Conservation (phyloP, 2,797 vertebrate species). For the Acipenser transmontanus region DNA sequence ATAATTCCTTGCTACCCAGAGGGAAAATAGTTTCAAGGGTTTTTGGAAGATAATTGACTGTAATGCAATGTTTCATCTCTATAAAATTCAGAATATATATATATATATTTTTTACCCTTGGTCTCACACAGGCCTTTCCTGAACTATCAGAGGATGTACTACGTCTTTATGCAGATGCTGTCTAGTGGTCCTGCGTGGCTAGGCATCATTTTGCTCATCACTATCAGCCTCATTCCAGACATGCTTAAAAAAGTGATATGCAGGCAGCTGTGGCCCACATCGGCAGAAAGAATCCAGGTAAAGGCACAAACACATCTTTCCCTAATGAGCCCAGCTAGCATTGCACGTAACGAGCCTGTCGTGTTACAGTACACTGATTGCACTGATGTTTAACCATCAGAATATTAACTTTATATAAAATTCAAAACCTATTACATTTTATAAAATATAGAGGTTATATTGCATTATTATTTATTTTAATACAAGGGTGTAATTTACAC, state of each 20-base stretch:
- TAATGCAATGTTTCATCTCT: too few relatives aligned
- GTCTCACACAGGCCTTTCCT: conserved; percentile 81
- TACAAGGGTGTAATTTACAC: neutral
- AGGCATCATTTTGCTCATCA: conserved; percentile 82
- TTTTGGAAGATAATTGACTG: too few relatives aligned
- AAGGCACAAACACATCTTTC: conserved; percentile 10
- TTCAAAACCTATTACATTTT: too few relatives aligned
- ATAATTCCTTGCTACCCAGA: too few relatives aligned
- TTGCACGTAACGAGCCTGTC: neutral
- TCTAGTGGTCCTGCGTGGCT: conserved; percentile 93
- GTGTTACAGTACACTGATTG: too few relatives aligned
- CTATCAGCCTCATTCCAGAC: conserved; percentile 85
- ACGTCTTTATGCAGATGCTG: conserved; percentile 94
- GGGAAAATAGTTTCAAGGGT: too few relatives aligned
- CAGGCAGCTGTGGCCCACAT: conserved; percentile 84
- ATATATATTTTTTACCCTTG: neutral
- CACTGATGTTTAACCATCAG: too few relatives aligned
- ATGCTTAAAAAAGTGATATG: conserved; percentile 87
- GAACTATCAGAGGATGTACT: conserved; percentile 98
- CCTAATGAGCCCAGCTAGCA: neutral
- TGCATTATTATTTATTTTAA: neutral
- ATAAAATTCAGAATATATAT: too few relatives aligned
- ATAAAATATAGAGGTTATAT: neutral
- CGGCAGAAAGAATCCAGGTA: conserved; percentile 90
- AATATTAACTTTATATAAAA: too few relatives aligned